phyloP scores from a whole-genome alignment of 2,797 vertebrate species.

The Gallinago solitaria region DNA sequence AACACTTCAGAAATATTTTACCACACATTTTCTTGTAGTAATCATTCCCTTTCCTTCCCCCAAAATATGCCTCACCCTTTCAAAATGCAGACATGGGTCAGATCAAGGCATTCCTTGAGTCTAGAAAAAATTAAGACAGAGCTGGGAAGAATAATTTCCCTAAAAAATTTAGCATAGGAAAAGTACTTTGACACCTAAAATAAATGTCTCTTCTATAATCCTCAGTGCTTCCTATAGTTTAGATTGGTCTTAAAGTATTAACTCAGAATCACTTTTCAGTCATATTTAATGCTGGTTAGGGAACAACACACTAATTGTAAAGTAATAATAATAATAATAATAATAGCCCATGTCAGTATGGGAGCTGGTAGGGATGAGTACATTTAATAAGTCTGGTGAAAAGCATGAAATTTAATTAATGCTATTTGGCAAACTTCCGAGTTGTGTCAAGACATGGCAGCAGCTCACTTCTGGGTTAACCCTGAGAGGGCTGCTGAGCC shows the following conservation, averaged over 20 bases:
- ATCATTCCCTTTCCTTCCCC: neutral
- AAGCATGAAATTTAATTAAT: slow-evolving; percentile 63
- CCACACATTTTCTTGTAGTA: neutral
- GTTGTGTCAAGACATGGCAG: neutral
- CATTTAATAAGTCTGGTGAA: slow-evolving; percentile 45
- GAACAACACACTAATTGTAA: slow-evolving; percentile 25
- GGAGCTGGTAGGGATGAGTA: slow-evolving; percentile 29
- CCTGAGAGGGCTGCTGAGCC: neutral
- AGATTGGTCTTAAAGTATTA: neutral
- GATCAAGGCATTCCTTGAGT: neutral
- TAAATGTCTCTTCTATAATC: neutral
- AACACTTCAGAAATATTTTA: neutral
- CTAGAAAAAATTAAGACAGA: neutral
- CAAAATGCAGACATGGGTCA: neutral
- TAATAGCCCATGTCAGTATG: slow-evolving; percentile 1
- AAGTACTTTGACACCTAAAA: neutral
- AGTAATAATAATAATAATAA: neutral
- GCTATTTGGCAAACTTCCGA: slow-evolving; percentile 37
- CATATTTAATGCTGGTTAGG: neutral
- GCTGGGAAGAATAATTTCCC: neutral
- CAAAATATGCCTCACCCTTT: neutral
- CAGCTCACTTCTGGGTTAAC: slow-evolving; percentile 5
- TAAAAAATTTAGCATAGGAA: neutral
- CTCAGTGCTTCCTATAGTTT: neutral
- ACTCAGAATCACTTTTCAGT: neutral